Evolutionary conservation across 64 coral and sea anemone species (phyloP).

Genomic region (Montipora capricornis): DNA sequence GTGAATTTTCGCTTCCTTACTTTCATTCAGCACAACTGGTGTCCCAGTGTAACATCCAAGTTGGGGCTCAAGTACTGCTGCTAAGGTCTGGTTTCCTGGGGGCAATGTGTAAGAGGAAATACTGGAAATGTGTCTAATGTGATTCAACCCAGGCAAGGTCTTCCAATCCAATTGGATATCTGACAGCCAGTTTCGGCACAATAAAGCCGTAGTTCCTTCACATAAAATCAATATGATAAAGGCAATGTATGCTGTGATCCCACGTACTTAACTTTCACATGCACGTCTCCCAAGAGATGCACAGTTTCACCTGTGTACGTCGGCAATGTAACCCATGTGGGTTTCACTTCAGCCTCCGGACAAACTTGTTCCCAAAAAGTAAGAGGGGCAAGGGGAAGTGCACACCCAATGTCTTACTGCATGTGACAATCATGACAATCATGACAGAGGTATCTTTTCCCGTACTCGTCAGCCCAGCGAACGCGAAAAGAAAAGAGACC

Average conservation of each 20-base stretch:
- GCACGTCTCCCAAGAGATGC: neutral
- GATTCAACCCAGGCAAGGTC: conserved; percentile 55
- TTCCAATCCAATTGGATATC: conserved; percentile 23
- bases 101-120: neutral
- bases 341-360: conserved; percentile 43
- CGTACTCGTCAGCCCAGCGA: too few relatives aligned
- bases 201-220: conserved; percentile 21
- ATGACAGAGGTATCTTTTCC: too few relatives aligned
- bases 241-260: conserved; percentile 57
- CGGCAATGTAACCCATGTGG: conserved; percentile 23
- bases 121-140: neutral
- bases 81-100: conserved; percentile 30
- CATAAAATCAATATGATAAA: conserved; percentile 5
- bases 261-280: conserved; percentile 30
- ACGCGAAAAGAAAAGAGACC: too few relatives aligned
- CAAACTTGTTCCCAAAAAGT: conserved; percentile 38
- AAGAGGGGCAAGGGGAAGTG: conserved; percentile 31
- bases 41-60: conserved; percentile 52
- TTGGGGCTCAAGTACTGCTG: conserved; percentile 18
- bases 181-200: neutral
- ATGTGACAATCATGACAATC: conserved; percentile 17
- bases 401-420: conserved; percentile 79
- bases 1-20: conserved; percentile 27
- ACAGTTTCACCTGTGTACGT: conserved; percentile 73
- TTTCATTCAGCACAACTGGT: neutral